Base-by-base conservation (phyloP, 2,888 invertebrate species). In the Chrysotoxum bicinctum region DNA sequence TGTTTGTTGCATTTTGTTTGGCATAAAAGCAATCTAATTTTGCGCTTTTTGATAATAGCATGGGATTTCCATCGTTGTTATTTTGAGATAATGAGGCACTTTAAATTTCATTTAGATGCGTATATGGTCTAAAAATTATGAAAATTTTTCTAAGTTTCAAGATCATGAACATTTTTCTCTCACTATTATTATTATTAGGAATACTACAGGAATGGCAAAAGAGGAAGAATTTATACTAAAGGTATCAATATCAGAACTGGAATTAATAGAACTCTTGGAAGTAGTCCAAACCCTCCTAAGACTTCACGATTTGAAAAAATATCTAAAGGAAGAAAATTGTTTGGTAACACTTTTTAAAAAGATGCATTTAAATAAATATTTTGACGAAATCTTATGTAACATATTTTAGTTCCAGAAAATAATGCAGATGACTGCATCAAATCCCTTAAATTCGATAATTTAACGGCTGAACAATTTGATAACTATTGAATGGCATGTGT, bases 201-300 rank as follows among this genome's bases (percentile, higher is more conserved):
- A 35, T 58, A 58, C 58, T 58, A 58, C 58, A 32, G 35, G 3
- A 58, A 58, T 35, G 35, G 19, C 19, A 58, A 58, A 21, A 35
- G 58, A 58, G 58, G 58, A 58, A 58, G 35, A 21, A 58, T 58
- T 58, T 58, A 58, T 58, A 37, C 10, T 58, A 58, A 35, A 14
- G 19, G 19, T 21, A 58, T 58, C 19, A 58, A 58, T 3, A 35
- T 58, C 6, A 19, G 58, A 58, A 58, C 35, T 37, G 58, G 35
- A 35, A 1, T 37, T 16, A 58, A 37, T 7, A 58, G 21, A 58
- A 6, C 58, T 1, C 19, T 35, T 35, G 12, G 12, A 58, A 35
- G 7, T 8, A 35, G 35, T 58, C 58, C 58, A 58, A 14, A 0
- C 8, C 35, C 58, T 58, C 21, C 19, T 21, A 58, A 58, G 21